These are phyloP conservation scores for Acridotheres tristis DNA, from an alignment of 2,797 vertebrate species.

Conservation along the genomic window DNA sequence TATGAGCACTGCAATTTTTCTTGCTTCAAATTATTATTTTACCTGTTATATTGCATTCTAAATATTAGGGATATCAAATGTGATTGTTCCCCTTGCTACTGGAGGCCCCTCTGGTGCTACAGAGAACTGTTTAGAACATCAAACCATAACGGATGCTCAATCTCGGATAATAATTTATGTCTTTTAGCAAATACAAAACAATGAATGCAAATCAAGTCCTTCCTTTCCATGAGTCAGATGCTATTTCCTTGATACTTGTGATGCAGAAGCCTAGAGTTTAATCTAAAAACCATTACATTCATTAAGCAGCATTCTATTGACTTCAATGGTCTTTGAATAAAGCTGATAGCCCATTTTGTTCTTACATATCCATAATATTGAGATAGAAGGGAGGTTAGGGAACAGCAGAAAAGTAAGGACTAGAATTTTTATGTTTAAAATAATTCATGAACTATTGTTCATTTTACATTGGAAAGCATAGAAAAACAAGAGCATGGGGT, in stretches of 20 bases:
- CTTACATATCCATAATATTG: not conserved
- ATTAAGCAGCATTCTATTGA: slow-evolving; percentile 43
- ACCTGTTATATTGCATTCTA: not conserved
- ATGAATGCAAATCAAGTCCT: slow-evolving; percentile 23
- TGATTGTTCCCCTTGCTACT: not conserved
- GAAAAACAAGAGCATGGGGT: not conserved
- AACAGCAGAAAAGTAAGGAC: not conserved
- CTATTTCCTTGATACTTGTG: slow-evolving; percentile 28
- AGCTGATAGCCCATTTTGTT: slow-evolving; percentile 31
- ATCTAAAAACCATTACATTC: slow-evolving; percentile 33
- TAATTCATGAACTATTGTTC: not conserved
- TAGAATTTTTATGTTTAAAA: not conserved
- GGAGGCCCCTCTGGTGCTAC: not conserved
- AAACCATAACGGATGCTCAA: not conserved
- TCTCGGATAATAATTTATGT: not conserved
- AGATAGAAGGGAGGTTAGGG: not conserved
- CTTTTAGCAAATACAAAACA: slow-evolving; percentile 21
- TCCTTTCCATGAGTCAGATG: slow-evolving; percentile 39
- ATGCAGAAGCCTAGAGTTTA: slow-evolving; percentile 33
- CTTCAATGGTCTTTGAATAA: slow-evolving; percentile 37
- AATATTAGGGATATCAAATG: not conserved
- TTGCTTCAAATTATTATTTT: not conserved
- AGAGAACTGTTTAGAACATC: not conserved
- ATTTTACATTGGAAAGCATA: not conserved
- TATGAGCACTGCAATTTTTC: not conserved